Conservation (phyloP, 2,888 invertebrate genomes). For the Elmis aenea region DNA sequence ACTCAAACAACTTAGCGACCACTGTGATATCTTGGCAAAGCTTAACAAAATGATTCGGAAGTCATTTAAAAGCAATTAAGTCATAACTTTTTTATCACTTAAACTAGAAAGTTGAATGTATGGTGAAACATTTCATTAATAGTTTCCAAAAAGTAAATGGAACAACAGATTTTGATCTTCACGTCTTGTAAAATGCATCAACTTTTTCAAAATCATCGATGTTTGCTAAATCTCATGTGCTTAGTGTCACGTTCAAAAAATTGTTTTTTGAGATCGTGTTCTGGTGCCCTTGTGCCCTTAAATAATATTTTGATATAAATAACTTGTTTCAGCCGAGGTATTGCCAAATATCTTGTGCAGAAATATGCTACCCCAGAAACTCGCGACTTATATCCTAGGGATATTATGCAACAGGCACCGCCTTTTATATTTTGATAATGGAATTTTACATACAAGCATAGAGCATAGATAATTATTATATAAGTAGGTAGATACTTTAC, state of each 20-base stretch:
- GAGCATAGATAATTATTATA: slow-evolving; percentile 11
- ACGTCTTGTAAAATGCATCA: no score
- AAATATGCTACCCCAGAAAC: slow-evolving; percentile 7
- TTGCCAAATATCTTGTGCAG: slow-evolving; percentile 15
- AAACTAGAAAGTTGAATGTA: no score
- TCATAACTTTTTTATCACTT: no score
- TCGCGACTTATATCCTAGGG: slow-evolving; percentile 8
- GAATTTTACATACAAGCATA: slow-evolving; percentile 9
- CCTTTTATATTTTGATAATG: slow-evolving; percentile 11
- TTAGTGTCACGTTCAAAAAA: not conserved
- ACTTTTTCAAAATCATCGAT: no score
- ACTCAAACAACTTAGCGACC: no score
- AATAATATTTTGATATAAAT: not conserved
- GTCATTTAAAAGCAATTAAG: no score
- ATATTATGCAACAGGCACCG: slow-evolving; percentile 11
- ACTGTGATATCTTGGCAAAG: no score
- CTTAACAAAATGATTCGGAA: no score
- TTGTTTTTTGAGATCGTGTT: not conserved
- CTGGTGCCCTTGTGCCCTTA: not conserved
- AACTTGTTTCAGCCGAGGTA: slow-evolving; percentile 9
- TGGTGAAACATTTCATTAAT: no score
- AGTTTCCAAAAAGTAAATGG: no score
- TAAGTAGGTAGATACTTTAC: slow-evolving; percentile 3
- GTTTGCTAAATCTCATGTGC: no score
- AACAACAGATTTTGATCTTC: no score